Percentiles rank a stretch among this genome's conserved stretches.
Evolutionary conservation across 2,113 vertebrate genomes (phyloP).

Genomic region (Xenopus borealis): DNA sequence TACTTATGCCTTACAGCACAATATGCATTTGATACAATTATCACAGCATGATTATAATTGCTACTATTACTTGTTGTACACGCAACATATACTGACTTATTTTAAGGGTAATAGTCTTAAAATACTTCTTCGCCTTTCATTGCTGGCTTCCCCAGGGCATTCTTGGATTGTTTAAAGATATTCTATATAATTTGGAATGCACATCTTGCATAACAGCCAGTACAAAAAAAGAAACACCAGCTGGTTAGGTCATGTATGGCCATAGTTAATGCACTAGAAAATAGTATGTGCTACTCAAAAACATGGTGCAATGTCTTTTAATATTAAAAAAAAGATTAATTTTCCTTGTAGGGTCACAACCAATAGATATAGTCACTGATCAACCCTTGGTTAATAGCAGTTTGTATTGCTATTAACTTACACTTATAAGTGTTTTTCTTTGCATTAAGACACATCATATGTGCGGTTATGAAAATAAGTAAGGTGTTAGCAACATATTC

Average conservation of each 20-base stretch:
- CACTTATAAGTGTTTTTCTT: too few relatives aligned
- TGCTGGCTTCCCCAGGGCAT: not conserved
- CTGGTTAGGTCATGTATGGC: conserved; percentile 3
- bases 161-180: conserved; percentile 7
- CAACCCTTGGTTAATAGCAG: too few relatives aligned
- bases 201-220: not conserved
- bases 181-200: conserved; percentile 12
- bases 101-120: conserved; percentile 30
- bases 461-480: too few relatives aligned
- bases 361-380: too few relatives aligned
- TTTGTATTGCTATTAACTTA: too few relatives aligned
- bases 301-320: not conserved
- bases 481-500: not conserved
- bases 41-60: conserved; percentile 37
- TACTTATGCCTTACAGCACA: conserved; percentile 30
- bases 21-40: conserved; percentile 36
- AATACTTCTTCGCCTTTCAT: not conserved
- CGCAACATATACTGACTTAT: conserved; percentile 33
- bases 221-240: conserved; percentile 21
- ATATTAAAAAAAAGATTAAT: too few relatives aligned
- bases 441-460: too few relatives aligned
- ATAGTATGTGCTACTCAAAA: not conserved
- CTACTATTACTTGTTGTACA: conserved; percentile 19
- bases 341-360: too few relatives aligned
- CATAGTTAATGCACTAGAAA: conserved; percentile 4